Evolutionary conservation across 2,888 invertebrate genomes (phyloP).

Genomic region (Thymelicus acteon): DNA sequence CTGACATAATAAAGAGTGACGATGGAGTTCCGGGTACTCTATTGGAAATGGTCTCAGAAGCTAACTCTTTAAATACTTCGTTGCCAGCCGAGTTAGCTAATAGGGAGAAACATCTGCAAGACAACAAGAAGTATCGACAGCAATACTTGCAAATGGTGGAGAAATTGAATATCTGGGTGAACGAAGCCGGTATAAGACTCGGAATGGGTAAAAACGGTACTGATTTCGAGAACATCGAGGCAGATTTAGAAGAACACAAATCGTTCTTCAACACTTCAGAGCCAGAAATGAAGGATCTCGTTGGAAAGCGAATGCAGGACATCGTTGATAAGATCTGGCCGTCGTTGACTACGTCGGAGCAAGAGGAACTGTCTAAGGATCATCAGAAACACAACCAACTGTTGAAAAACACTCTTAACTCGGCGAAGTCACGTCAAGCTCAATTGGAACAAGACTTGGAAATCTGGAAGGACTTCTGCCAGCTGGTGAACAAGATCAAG

Average conservation of each 20-base stretch:
- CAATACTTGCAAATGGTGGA: slow-evolving; percentile 91
- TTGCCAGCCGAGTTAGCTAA: slow-evolving; percentile 93
- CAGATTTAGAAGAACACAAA: slow-evolving; percentile 94
- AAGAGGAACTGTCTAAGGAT: slow-evolving; percentile 92
- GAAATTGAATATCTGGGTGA: slow-evolving; percentile 92
- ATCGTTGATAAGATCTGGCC: slow-evolving; percentile 95
- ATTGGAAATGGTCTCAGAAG: slow-evolving; percentile 93
- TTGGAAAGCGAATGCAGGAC: slow-evolving; percentile 92
- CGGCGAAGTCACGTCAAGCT: slow-evolving; percentile 92
- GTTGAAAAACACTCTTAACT: slow-evolving; percentile 92
- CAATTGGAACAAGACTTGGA: slow-evolving; percentile 92
- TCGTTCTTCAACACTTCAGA: slow-evolving; percentile 92
- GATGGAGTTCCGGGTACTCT: slow-evolving; percentile 92
- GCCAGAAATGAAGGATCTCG: slow-evolving; percentile 90
- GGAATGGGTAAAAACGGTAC: slow-evolving; percentile 93
- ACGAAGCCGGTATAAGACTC: slow-evolving; percentile 91
- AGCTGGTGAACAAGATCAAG: slow-evolving; percentile 90
- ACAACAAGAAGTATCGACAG: slow-evolving; percentile 90
- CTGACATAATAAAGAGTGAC: slow-evolving; percentile 89
- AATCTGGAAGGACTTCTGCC: slow-evolving; percentile 94
- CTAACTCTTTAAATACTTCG: slow-evolving; percentile 90
- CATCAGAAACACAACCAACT: slow-evolving; percentile 92
- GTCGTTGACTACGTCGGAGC: slow-evolving; percentile 91
- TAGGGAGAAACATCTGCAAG: slow-evolving; percentile 91
- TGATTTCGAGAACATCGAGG: slow-evolving; percentile 93